Evolutionary conservation across 1,140 invertebrate genomes (phyloP).

Genomic region (Leptopilina boulardi): DNA sequence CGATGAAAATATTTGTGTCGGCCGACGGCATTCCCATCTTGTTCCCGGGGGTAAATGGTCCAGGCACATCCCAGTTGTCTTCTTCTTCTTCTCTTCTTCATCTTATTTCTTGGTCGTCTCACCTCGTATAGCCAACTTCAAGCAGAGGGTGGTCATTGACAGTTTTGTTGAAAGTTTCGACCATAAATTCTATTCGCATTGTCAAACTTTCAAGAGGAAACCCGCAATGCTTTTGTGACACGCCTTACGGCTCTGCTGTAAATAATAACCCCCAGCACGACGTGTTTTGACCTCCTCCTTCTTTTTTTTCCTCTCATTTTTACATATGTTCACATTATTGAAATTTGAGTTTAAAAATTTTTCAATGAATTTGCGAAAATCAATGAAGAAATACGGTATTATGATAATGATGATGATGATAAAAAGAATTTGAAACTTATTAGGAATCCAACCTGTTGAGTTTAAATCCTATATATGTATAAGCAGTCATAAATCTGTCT

Average conservation of each 20-base stretch:
- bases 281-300: background rate
- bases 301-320: background rate
- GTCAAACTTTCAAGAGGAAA: slow-evolving; percentile 75
- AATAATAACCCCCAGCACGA: slow-evolving; percentile 49
- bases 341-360: background rate
- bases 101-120: background rate
- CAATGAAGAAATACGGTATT: background rate
- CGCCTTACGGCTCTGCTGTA: slow-evolving; percentile 63
- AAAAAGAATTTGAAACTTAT: slow-evolving; percentile 39
- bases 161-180: slow-evolving; percentile 75
- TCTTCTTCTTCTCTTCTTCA: background rate
- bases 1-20: slow-evolving; percentile 55
- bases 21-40: slow-evolving; percentile 40
- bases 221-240: slow-evolving; percentile 74
- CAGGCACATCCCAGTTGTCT: background rate
- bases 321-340: slow-evolving; percentile 1
- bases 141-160: slow-evolving; percentile 65
- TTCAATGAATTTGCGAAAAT: background rate
- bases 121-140: background rate
- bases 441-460: slow-evolving; percentile 67
- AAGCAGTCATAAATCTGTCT: slow-evolving; percentile 70
- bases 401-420: background rate
- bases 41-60: slow-evolving; percentile 13
- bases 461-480: slow-evolving; percentile 66
- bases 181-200: slow-evolving; percentile 73